Evolutionary conservation across 2,888 invertebrate genomes (phyloP), one percentile per base, ranked within the genome.

Genomic region (Andrena praecox): DNA sequence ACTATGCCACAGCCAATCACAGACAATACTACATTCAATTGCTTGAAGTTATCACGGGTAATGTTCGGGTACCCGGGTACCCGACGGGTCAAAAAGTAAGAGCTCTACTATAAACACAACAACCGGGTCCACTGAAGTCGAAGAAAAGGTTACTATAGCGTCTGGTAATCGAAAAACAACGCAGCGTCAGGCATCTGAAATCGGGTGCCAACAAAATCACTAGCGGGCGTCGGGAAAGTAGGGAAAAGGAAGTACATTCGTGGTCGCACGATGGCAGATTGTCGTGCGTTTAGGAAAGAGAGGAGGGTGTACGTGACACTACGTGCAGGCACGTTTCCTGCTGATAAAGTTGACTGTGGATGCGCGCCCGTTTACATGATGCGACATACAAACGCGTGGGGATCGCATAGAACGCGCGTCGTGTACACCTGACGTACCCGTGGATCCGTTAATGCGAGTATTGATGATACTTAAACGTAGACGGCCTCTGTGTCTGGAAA

Each of bases 261-360:
- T 56, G 71, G 78, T 70, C 79, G 83, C 85, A 87, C 81, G 86
- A 54, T 42, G 42, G 84, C 60, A 74, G 79, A 79, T 87, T 85
- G 85, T 81, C 82, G 83, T 81, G 85, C 83, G 74, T 75, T 84
- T 80, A 80, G 74, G 35, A 76, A 68, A 76, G 27, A n/a, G 27
- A 27, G 27, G 52, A 29, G 5, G 8, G 24, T 59, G 69, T 56
- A 31, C 87, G 86, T 85, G 87, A 86, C 85, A 56, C 59, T 83
- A 29, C 56, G 66, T 35, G 54, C 56, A 56, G 24, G 10, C 54
- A 54, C 29, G 4, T 64, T 24, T 54, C n/a, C 1, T 50, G 35
- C 52, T 63, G 52, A 64, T 64, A 64, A 72, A 63, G 35, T 27
- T 24, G 24, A 20, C 42, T 31, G 12, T 5, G 50, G 24, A 20